Evolutionary conservation across 2,888 invertebrate genomes (phyloP), one percentile per base, ranked within the genome.

Genomic region (Cephonodes hylas): DNA sequence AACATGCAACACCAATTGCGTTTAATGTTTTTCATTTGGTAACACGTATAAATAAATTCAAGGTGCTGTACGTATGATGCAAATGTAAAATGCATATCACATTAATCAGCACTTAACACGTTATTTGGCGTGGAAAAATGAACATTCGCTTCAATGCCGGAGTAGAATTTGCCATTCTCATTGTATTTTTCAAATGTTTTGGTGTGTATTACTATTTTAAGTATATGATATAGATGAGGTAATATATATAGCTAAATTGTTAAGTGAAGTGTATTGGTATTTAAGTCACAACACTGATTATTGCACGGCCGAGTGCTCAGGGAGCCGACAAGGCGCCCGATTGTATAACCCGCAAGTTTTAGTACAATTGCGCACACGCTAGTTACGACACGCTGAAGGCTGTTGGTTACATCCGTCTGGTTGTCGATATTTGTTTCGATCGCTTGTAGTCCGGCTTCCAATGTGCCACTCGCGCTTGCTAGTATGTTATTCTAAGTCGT

Each of bases 341-440:
- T 72, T 76, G 71, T 68, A 71, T 72, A 73, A 73, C 64, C 27
- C 58, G 61, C 62, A 48, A 59, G 63, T 67, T 72, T 66, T 71
- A 73, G 69, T 66, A 65, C 63, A 64, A 64, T 69, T 63, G 68
- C 70, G 66, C 66, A 65, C 67, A 63, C 64, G 66, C 63, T 69
- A 77, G 72, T 75, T 72, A 71, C 72, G 73, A 76, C 71, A 76
- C 66, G 73, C 64, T 66, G 70, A 72, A 72, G 65, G 66, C 72
- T 76, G 75, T 73, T 71, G 65, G 70, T 66, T 64, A 59, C 25
- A 61, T 63, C 38, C 25, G 48, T 38, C 60, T 58, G 38, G 23
- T 60, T 57, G 60, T 66, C 66, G 71, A 76, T 70, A 85, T 85
- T 85, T 86, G 85, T 73, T 84, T 86, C 70, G 81, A 84, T 70